These are phyloP conservation scores for Ictidomys tridecemlineatus DNA, from an alignment of 2,113 vertebrate genomes.

Conservation along the genomic window DNA sequence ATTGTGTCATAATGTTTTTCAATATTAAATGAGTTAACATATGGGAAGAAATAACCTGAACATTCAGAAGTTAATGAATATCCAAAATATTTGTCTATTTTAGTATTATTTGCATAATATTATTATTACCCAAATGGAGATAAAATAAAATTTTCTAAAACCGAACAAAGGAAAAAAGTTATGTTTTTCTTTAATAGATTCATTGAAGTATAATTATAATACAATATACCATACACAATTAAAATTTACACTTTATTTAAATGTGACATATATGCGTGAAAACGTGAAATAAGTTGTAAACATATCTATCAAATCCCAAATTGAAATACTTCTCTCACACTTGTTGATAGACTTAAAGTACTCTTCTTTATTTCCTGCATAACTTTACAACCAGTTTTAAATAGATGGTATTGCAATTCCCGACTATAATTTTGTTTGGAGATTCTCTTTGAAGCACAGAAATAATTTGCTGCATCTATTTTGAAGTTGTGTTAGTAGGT, in stretches of 20 bases:
- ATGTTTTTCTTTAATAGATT: not conserved
- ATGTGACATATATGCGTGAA: not conserved
- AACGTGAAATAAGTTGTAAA: too few relatives aligned
- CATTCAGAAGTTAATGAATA: not conserved
- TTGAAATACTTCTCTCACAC: not conserved
- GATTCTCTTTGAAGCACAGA: not conserved
- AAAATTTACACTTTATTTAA: not conserved
- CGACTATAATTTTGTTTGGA: not conserved
- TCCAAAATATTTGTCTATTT: not conserved
- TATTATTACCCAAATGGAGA: not conserved
- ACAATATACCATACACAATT: not conserved
- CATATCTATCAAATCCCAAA: not conserved
- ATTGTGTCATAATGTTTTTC: too few relatives aligned
- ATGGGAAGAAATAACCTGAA: too few relatives aligned
- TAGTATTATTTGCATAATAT: not conserved
- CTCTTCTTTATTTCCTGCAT: not conserved
- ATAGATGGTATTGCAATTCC: not conserved
- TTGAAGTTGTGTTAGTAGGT: not conserved
- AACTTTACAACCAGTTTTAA: not conserved
- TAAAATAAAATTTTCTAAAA: too few relatives aligned
- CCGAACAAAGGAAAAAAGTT: too few relatives aligned
- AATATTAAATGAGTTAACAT: not conserved
- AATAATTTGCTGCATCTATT: not conserved
- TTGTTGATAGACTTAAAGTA: not conserved
- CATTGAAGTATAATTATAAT: not conserved